These are phyloP conservation scores for Sipunculus nudus DNA, from an alignment of 2,888 invertebrate genomes.

Conservation along the genomic window DNA sequence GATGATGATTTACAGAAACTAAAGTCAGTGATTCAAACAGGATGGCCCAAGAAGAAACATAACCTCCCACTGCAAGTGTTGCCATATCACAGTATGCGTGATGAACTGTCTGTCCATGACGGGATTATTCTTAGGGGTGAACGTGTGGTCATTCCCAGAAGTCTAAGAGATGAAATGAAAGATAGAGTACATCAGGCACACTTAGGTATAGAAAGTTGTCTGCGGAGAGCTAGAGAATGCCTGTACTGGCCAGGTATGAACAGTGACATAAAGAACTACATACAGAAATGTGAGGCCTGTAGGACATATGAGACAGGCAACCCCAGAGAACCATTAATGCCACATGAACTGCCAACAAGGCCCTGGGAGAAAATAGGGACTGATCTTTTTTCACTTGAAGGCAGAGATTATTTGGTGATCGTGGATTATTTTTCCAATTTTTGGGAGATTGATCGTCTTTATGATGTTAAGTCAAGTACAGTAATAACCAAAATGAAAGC, in stretches of 20 bases:
- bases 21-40: too few species aligned
- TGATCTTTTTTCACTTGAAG: conserved; percentile 33
- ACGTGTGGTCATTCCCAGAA: too few species aligned
- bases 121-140: too few species aligned
- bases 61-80: too few species aligned
- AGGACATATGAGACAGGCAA: neutral
- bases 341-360: conserved; percentile 22
- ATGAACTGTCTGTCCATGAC: too few species aligned
- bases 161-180: too few species aligned
- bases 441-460: conserved; percentile 30
- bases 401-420: conserved; percentile 31
- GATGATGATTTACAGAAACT: too few species aligned
- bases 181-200: too few species aligned
- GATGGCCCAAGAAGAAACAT: too few species aligned
- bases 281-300: conserved; percentile 12
- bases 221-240: conserved; percentile 2
- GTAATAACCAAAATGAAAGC: conserved; percentile 25
- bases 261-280: conserved; percentile 3
- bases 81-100: too few species aligned
- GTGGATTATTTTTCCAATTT: conserved; percentile 36
- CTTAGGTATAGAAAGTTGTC: conserved; percentile 8
- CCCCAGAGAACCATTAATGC: conserved; percentile 17
- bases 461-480: conserved; percentile 14
- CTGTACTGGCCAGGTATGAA: conserved; percentile 14
- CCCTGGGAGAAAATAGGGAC: conserved; percentile 37